A percentile compares a stretch with the other conserved stretches of the same genome.
These are phyloP conservation scores for Drosophila varians DNA, from an alignment of 1,140 invertebrate species.

Conservation along the genomic window DNA sequence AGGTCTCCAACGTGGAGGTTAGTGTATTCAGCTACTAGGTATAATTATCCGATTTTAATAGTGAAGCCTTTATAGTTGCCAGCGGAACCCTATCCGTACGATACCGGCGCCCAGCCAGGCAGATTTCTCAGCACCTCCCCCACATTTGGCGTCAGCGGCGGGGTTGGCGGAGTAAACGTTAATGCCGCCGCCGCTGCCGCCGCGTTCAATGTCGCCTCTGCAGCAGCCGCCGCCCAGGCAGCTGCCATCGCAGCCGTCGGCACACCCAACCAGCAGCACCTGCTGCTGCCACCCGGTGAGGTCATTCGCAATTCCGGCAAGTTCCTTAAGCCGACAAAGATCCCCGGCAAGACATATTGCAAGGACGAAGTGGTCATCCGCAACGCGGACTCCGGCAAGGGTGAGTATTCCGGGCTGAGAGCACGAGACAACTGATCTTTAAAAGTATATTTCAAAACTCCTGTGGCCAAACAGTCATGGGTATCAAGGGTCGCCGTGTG, in stretches of 20 bases:
- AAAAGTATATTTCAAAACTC: slow-evolving; percentile 70
- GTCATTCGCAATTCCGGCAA: slow-evolving; percentile 94
- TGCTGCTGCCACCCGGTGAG: slow-evolving; percentile 90
- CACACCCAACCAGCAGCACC: slow-evolving; percentile 76
- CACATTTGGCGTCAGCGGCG: slow-evolving; percentile 75
- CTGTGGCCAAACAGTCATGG: slow-evolving; percentile 91
- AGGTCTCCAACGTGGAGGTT: slow-evolving; percentile 89
- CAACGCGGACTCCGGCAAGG: slow-evolving; percentile 97
- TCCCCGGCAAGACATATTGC: slow-evolving; percentile 95
- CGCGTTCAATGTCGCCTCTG: slow-evolving; percentile 70
- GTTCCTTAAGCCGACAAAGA: slow-evolving; percentile 93
- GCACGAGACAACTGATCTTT: slow-evolving; percentile 5
- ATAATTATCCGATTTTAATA: too few relatives aligned
- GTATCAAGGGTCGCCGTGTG: slow-evolving; percentile 97
- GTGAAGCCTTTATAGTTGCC: slow-evolving; percentile 58
- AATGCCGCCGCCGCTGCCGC: slow-evolving; percentile 58
- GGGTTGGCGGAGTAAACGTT: slow-evolving; percentile 41
- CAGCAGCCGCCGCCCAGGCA: slow-evolving; percentile 72
- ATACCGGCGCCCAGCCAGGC: slow-evolving; percentile 64
- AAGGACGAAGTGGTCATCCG: slow-evolving; percentile 97
- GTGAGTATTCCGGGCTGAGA: slow-evolving; percentile 84
- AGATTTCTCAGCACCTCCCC: slow-evolving; percentile 83
- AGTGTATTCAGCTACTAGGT: slow-evolving; percentile 11
- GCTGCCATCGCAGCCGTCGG: slow-evolving; percentile 78
- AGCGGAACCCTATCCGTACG: slow-evolving; percentile 69